Conservation (phyloP, 1,140 invertebrate species). For the Drosophila burlai region DNA sequence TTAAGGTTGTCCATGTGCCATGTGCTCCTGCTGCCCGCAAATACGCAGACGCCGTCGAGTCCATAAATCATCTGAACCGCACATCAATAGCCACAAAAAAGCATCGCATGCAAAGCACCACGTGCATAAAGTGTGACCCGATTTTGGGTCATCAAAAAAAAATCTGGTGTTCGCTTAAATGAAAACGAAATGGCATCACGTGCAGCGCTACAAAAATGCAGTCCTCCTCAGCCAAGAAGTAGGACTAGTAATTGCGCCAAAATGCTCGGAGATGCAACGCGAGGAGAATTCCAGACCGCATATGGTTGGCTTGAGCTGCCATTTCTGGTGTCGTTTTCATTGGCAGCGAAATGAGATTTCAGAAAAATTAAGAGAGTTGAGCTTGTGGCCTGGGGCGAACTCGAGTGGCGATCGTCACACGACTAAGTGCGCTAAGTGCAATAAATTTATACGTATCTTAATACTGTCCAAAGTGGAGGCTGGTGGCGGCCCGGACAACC, state of each 20-base stretch:
- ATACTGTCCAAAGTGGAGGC: conserved; percentile 10
- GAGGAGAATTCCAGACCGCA: conserved; percentile 13
- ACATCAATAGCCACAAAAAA: conserved; percentile 47
- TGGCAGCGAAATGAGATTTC: conserved; percentile 36
- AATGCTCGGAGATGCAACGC: conserved; percentile 13
- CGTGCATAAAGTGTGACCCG: conserved; percentile 69
- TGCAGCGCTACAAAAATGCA: conserved; percentile 23
- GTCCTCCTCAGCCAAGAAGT: conserved; percentile 16
- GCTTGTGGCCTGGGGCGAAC: not conserved
- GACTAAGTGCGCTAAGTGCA: conserved; percentile 40
- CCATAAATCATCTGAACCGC: conserved; percentile 61
- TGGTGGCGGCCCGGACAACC: not conserved
- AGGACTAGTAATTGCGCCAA: conserved; percentile 51
- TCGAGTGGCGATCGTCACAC: conserved; percentile 35
- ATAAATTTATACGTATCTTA: conserved; percentile 45
- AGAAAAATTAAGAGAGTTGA: not conserved
- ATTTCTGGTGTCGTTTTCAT: conserved; percentile 25
- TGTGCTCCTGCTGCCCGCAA: conserved; percentile 23
- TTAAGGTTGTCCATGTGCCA: conserved; percentile 23
- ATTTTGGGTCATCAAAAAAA: conserved; percentile 47
- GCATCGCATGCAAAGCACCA: conserved; percentile 40
- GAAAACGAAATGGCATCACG: conserved; percentile 60
- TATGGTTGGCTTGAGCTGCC: not conserved
- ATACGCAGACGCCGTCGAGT: conserved; percentile 48
- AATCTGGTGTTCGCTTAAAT: conserved; percentile 23